These are phyloP conservation scores for Rhaphigaster nebulosa DNA, from an alignment of 2,888 invertebrate genomes.

Conservation along the genomic window DNA sequence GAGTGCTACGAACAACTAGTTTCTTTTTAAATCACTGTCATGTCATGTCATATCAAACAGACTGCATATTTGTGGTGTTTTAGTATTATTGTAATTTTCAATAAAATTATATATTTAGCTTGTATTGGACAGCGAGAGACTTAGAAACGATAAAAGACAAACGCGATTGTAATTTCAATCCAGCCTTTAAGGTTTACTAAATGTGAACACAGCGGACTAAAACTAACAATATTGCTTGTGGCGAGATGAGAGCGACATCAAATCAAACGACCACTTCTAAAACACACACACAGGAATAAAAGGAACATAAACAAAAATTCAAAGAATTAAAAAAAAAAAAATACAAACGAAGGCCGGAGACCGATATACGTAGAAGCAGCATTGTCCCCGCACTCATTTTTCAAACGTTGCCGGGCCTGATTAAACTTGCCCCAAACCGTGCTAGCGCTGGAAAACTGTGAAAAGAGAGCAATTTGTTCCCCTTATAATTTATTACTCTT, in stretches of 20 bases:
- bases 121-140: no score
- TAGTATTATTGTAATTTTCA: no score
- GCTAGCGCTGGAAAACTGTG: constrained; percentile 34
- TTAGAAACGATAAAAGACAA: no score
- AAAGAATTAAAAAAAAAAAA: constrained; percentile 40
- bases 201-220: no score
- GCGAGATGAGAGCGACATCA: not conserved
- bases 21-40: no score
- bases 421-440: constrained; percentile 33
- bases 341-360: not conserved
- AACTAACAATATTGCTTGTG: not conserved
- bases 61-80: no score
- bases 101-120: no score
- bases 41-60: no score
- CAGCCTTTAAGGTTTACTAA: no score
- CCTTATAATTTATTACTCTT: constrained; percentile 50
- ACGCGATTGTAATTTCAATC: no score
- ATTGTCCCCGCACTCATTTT: constrained; percentile 40
- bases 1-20: no score
- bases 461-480: constrained; percentile 43
- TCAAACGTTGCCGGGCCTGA: constrained; percentile 45
- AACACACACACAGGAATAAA: not conserved
- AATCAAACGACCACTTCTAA: constrained; percentile 1
- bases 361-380: constrained; percentile 38
- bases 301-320: not conserved